phyloP scores from a whole-genome alignment of 2,113 vertebrate species.

The Lichenostomus cassidix region DNA sequence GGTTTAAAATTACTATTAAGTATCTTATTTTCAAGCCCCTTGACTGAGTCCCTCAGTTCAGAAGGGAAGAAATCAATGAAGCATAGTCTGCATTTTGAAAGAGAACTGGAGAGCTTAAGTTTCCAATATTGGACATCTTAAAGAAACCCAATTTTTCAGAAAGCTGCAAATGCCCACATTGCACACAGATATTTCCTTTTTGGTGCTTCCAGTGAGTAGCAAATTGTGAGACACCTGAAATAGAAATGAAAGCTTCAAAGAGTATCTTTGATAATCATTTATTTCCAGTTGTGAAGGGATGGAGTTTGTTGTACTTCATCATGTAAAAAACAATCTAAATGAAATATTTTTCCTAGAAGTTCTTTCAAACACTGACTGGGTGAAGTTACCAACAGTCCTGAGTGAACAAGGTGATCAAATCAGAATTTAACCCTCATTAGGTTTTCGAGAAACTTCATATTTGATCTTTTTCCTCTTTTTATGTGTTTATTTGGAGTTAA shows the following conservation, averaged over 20 bases:
- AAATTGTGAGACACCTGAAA: background rate
- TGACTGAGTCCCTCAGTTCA: constrained; percentile 55
- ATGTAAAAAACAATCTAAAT: background rate
- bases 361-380: background rate
- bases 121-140: constrained; percentile 3
- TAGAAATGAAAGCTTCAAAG: background rate
- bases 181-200: background rate
- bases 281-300: background rate
- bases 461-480: background rate
- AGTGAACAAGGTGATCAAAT: background rate
- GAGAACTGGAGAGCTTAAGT: constrained; percentile 6
- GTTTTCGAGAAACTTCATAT: background rate
- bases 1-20: constrained; percentile 66
- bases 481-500: background rate
- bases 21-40: constrained; percentile 58
- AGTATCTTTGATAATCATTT: fast-evolving
- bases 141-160: background rate
- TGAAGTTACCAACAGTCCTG: background rate
- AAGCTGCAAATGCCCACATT: background rate
- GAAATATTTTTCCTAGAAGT: background rate
- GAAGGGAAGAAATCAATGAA: constrained; percentile 52
- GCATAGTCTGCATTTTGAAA: constrained; percentile 31
- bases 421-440: background rate
- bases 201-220: background rate
- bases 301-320: background rate